Conservation (phyloP, 64 coral and sea anemone species). For the Montipora capricornis region DNA sequence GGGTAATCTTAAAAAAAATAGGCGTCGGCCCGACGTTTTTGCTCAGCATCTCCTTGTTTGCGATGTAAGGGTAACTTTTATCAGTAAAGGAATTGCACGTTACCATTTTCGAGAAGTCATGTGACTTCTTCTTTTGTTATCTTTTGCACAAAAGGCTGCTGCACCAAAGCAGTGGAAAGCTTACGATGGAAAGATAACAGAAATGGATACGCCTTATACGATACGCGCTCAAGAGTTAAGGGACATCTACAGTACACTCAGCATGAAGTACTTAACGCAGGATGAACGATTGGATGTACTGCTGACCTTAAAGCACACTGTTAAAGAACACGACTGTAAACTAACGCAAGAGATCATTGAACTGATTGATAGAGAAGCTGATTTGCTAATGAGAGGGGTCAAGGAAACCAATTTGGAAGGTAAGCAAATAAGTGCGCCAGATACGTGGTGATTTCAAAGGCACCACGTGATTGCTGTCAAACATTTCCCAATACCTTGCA, state of each 20-base stretch:
- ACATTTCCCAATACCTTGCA: no score
- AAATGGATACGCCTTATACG: constrained; percentile 98
- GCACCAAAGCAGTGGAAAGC: constrained; percentile 97
- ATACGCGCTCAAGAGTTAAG: constrained; percentile 95
- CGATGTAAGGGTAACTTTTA: no score
- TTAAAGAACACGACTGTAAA: constrained; percentile 99
- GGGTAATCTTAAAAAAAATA: no score
- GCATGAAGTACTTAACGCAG: constrained; percentile 98
- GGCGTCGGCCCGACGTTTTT: no score
- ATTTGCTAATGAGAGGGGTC: constrained; percentile 96
- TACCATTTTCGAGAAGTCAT: no score
- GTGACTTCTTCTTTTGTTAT: no score
- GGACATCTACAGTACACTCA: constrained; percentile 94
- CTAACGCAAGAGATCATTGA: constrained; percentile 98
- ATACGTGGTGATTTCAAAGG: no score
- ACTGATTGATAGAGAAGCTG: constrained; percentile 96
- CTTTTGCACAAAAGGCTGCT: constrained; percentile 67
- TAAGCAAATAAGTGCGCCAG: neutral
- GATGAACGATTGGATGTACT: constrained; percentile 95
- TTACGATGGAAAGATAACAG: constrained; percentile 96
- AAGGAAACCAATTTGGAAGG: constrained; percentile 99
- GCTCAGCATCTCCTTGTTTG: no score
- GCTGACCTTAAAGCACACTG: constrained; percentile 92
- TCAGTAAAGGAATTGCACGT: no score
- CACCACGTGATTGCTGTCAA: no score